These are phyloP conservation scores for Cydia strobilella DNA, from an alignment of 1,140 invertebrate species.

Conservation along the genomic window DNA sequence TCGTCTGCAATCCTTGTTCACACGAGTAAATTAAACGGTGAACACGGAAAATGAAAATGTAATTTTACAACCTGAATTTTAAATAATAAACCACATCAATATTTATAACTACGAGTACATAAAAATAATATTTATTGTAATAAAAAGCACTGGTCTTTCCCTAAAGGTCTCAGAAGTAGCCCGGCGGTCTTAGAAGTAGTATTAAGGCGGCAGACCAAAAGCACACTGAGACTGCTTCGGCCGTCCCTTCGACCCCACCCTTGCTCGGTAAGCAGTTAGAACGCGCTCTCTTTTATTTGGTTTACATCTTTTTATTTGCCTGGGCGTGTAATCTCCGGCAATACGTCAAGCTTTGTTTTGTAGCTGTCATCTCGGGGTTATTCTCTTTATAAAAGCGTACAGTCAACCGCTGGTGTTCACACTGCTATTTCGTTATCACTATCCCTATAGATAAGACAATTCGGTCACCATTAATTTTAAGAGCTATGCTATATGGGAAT, in stretches of 20 bases:
- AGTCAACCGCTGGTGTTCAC: background rate
- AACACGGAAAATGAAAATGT: too few relatives aligned
- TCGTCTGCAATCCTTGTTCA: too few relatives aligned
- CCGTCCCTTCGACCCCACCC: background rate
- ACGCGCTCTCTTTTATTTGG: slow-evolving; percentile 2
- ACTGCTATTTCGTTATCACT: background rate
- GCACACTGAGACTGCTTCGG: background rate
- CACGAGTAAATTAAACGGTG: too few relatives aligned
- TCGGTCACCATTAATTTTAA: background rate
- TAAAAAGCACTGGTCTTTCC: too few relatives aligned
- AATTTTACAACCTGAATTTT: too few relatives aligned
- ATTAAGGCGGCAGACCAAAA: too few relatives aligned
- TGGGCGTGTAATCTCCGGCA: slow-evolving; percentile 28
- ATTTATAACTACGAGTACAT: too few relatives aligned
- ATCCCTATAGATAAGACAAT: background rate
- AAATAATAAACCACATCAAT: too few relatives aligned
- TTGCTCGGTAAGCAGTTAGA: background rate
- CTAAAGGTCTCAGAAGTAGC: too few relatives aligned
- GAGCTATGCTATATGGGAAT: background rate
- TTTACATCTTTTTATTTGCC: slow-evolving; percentile 30
- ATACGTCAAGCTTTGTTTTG: slow-evolving; percentile 32
- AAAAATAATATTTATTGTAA: too few relatives aligned
- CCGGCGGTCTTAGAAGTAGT: too few relatives aligned
- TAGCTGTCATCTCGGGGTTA: slow-evolving; percentile 27
- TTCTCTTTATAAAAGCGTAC: slow-evolving; percentile 29